A percentile compares a stretch with the other conserved stretches of the same genome.
These are phyloP conservation scores for Epinephelus cyanopodus DNA, from an alignment of 2,113 vertebrate species.

Conservation along the genomic window DNA sequence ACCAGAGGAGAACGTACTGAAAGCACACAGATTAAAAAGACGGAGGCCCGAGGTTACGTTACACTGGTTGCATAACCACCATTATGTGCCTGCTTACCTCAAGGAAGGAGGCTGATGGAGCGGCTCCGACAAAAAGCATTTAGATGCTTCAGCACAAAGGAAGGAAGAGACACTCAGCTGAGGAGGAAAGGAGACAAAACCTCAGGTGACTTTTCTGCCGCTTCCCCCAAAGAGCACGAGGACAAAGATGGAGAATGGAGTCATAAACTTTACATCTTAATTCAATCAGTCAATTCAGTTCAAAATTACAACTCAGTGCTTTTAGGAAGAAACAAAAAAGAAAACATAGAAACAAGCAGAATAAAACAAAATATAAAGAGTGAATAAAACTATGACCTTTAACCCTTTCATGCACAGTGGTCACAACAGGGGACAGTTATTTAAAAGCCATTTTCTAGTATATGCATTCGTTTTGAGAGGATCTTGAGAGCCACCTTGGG, in stretches of 20 bases:
- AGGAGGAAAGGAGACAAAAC: background rate
- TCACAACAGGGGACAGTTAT: no score
- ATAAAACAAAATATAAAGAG: background rate
- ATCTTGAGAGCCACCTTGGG: no score
- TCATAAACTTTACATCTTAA: no score
- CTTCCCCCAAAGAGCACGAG: background rate
- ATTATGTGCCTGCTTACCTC: background rate
- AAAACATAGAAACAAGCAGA: background rate
- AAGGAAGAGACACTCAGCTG: background rate
- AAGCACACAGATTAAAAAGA: background rate
- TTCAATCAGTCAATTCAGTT: no score
- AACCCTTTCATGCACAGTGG: no score
- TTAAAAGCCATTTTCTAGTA: no score
- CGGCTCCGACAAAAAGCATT: background rate
- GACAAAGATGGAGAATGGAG: background rate
- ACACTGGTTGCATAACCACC: conserved; percentile 1
- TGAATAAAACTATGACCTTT: no score
- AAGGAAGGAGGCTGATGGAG: background rate
- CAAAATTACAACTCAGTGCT: no score
- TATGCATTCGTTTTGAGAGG: no score
- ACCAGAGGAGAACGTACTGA: conserved; percentile 37
- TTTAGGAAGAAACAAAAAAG: background rate
- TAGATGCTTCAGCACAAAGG: background rate
- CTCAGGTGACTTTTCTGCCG: background rate
- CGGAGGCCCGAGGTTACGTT: background rate